Evolutionary conservation across 2,797 vertebrate genomes (phyloP).

Genomic region (Paratrypauchen microcephalus): DNA sequence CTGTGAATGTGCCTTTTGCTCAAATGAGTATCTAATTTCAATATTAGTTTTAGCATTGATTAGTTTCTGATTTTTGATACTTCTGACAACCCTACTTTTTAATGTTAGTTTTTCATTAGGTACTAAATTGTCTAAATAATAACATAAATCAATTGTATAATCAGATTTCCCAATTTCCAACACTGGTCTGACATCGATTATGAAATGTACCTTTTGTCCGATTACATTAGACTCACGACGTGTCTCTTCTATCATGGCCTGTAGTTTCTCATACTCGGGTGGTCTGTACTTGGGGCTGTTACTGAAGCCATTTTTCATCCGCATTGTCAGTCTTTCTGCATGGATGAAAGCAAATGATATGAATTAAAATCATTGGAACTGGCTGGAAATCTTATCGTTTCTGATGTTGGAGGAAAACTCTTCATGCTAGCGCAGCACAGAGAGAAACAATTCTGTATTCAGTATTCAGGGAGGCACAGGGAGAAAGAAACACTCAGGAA

Average conservation of each 20-base stretch:
- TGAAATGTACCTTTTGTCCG: constrained; percentile 82
- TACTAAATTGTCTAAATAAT: constrained; percentile 27
- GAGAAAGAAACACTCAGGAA: constrained; percentile 31
- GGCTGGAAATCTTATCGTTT: constrained; percentile 45
- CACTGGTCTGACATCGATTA: constrained; percentile 18
- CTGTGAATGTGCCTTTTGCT: no score
- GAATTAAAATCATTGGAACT: constrained; percentile 46
- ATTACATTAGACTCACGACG: constrained; percentile 77
- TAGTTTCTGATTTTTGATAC: no score
- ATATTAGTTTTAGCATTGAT: no score
- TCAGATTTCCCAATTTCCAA: constrained; percentile 28
- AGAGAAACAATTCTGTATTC: constrained; percentile 24
- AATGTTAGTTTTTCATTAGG: constrained; percentile 18
- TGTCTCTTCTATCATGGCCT: constrained; percentile 79
- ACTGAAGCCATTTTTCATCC: constrained; percentile 75
- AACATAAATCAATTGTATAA: constrained; percentile 31
- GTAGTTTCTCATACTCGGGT: constrained; percentile 81
- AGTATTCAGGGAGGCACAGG: constrained; percentile 6
- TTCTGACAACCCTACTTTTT: background rate
- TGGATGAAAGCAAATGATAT: constrained; percentile 55
- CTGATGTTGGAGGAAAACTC: constrained; percentile 37
- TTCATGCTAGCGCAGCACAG: constrained; percentile 53
- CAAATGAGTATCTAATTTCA: no score
- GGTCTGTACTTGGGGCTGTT: constrained; percentile 81
- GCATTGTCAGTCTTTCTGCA: constrained; percentile 77